Base-by-base conservation (phyloP, 2,888 invertebrate species). In the Gibbula magus region DNA sequence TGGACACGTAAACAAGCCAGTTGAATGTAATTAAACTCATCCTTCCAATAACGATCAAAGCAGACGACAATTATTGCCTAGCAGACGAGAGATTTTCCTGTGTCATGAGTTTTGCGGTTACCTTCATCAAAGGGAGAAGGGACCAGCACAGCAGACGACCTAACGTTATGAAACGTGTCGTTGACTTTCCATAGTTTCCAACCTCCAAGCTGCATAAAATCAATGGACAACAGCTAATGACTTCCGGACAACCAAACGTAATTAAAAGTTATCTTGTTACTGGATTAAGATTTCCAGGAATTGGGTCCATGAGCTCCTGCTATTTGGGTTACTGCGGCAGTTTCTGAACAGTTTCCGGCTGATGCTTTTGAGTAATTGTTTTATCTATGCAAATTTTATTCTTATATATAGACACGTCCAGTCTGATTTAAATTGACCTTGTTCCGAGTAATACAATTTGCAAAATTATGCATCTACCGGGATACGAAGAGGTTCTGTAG, bases 111-210 rank as follows among this genome's bases (percentile, higher is more conserved):
- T 67, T 13, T 18, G 20, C 4, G 70, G 3, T 18, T 35, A 70
- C 35, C 70, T 39, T 7, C 70, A 70, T 67, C 70, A 70, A 70
- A 66, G 39, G 70, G 39, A 39, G 32, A 70, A 70, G 18, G 29
- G 20, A 20, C n/a, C 13, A 35, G 39, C 18, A 32, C 70, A 18
- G 35, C n/a, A 70, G 70, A 70, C 70, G 39, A n/a, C 32, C 70
- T 70, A 70, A 70, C 39, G 18, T 70, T 70, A 70, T 70, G 70
- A 70, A 70, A 70, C 35, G 70, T 70, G 70, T 70, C 70, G 35
- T 39, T 70, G 70, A 70, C 70, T 70, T 70, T 39, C 39, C 29
- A 70, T 35, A 35, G 39, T 20, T 39, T 32, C 35, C 32, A 25
- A 22, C 13, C 18, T 13, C 18, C 29, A 25, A 67, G 67, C 13